These are phyloP conservation scores for Sphenopsis melanotis DNA, from an alignment of 2,797 vertebrate genomes.

Conservation along the genomic window DNA sequence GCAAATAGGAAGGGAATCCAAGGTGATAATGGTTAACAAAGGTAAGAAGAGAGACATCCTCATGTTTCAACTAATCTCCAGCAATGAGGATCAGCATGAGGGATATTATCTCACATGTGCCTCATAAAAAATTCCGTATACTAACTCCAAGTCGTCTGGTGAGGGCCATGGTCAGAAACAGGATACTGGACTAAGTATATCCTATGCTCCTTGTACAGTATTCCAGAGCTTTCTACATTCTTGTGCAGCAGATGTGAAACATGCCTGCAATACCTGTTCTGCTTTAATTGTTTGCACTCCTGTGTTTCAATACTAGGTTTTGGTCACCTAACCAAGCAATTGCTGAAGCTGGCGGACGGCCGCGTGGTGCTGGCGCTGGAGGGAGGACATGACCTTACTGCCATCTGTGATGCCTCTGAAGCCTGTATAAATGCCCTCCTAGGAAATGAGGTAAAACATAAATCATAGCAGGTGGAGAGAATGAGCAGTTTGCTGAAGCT, in stretches of 20 bases:
- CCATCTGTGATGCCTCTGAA: constrained; percentile 79
- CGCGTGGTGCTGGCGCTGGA: constrained; percentile 73
- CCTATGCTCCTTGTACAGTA: not conserved
- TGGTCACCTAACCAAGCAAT: constrained; percentile 76
- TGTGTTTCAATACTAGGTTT: constrained; percentile 72
- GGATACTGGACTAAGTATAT: not conserved
- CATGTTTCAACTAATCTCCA: not conserved
- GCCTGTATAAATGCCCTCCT: constrained; percentile 79
- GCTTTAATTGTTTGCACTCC: constrained; percentile 29
- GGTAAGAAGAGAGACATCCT: not conserved
- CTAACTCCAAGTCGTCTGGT: not conserved
- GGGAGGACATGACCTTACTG: constrained; percentile 79
- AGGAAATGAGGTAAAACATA: constrained; percentile 81
- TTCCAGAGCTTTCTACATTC: not conserved
- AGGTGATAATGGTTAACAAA: not conserved
- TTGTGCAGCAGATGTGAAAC: not conserved
- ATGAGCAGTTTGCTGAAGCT: not conserved
- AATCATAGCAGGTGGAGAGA: not conserved
- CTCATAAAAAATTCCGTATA: not conserved
- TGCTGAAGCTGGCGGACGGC: constrained; percentile 76
- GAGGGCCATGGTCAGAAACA: not conserved
- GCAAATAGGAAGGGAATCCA: not conserved
- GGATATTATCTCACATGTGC: not conserved
- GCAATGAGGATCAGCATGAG: not conserved
- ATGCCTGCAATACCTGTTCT: not conserved